Evolutionary conservation across 2,113 vertebrate genomes (phyloP).

Genomic region (Grammomys surdaster): DNA sequence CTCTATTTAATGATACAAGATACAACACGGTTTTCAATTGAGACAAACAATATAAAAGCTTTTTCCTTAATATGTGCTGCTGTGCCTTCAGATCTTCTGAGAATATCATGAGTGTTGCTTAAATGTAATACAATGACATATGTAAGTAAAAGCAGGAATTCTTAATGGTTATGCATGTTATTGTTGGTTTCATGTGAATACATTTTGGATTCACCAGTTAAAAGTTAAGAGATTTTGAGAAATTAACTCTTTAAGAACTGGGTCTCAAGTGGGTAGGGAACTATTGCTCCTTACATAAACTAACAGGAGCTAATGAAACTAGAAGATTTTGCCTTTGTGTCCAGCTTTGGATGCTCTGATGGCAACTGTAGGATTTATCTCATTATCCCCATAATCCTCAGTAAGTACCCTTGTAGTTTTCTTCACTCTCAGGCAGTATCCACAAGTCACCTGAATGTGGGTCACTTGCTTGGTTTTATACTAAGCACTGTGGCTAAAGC

Average conservation of each 20-base stretch:
- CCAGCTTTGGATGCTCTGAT: neutral
- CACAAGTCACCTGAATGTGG: neutral
- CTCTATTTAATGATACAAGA: too few species aligned
- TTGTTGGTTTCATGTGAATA: neutral
- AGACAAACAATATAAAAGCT: neutral
- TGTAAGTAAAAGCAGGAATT: neutral
- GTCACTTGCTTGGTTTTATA: neutral
- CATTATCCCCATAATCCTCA: neutral
- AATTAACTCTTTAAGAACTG: conserved; percentile 7
- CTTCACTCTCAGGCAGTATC: neutral
- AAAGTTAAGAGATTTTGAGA: neutral
- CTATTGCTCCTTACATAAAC: neutral
- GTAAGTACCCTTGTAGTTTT: neutral
- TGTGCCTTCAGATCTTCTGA: neutral
- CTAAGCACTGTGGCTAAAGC: neutral
- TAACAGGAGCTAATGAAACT: neutral
- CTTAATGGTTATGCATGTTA: neutral
- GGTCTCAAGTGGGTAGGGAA: conserved; percentile 11
- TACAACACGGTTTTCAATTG: too few species aligned
- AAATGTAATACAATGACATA: neutral
- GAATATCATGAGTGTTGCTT: neutral
- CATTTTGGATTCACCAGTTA: neutral
- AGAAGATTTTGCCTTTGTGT: neutral
- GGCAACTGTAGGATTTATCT: neutral
- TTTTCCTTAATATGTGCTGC: neutral